A percentile compares a stretch with the other conserved stretches of the same genome.
phyloP scores from a whole-genome alignment of 1,140 invertebrate genomes.

The Drosophila cardini region DNA sequence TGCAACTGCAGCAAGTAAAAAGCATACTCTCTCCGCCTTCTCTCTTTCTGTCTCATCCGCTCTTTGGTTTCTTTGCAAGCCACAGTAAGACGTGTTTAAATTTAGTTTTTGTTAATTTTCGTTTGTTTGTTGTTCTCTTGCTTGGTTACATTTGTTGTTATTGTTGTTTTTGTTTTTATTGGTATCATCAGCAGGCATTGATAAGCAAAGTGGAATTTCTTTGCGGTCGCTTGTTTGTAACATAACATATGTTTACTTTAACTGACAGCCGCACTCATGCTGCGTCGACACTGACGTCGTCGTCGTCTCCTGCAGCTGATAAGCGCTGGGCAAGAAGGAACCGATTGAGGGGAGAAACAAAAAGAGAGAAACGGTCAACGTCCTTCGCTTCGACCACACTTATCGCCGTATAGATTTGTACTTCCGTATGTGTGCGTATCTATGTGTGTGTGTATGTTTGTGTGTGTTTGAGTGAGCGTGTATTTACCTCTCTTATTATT shows the following conservation, averaged over 20 bases:
- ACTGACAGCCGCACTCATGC: constrained; percentile 78
- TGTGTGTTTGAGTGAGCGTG: not conserved
- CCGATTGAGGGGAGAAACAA: not conserved
- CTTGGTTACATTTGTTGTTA: constrained; percentile 24
- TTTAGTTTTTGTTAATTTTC: constrained; percentile 81
- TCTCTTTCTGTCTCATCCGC: constrained; percentile 8
- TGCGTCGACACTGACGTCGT: constrained; percentile 28
- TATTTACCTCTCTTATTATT: constrained; percentile 54
- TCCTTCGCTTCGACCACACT: constrained; percentile 36
- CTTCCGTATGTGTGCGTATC: not conserved
- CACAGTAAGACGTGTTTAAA: constrained; percentile 80
- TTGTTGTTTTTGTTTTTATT: constrained; percentile 35
- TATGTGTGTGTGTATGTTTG: too few species aligned
- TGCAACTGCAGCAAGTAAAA: constrained; percentile 54
- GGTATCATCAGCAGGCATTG: constrained; percentile 62
- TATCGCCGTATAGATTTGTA: constrained; percentile 7
- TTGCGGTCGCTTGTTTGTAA: constrained; percentile 70
- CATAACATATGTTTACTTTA: constrained; percentile 78
- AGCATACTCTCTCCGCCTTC: not conserved
- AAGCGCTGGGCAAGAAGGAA: constrained; percentile 34
- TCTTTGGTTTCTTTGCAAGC: constrained; percentile 8
- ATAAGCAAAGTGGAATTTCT: constrained; percentile 60
- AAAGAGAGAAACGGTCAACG: constrained; percentile 55
- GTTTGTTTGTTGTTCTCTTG: constrained; percentile 56
- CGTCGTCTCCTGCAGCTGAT: constrained; percentile 55